These are phyloP conservation scores for Montipora efflorescens DNA, from an alignment of 64 coral and sea anemone species.

Conservation along the genomic window DNA sequence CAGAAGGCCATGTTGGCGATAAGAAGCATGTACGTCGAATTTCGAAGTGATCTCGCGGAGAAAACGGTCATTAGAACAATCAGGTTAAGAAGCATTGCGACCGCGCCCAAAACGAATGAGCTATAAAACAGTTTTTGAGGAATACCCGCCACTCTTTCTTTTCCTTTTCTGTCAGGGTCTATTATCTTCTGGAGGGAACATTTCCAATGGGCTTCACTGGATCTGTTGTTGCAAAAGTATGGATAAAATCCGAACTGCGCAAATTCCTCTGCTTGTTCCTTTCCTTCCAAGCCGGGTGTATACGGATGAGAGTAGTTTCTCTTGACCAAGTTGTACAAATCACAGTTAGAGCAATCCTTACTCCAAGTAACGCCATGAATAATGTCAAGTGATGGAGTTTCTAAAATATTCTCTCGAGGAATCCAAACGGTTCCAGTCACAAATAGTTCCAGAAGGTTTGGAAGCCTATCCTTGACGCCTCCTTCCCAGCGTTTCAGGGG, in stretches of 20 bases:
- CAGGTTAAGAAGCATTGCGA: slow-evolving; percentile 32
- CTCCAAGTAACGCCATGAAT: slow-evolving; percentile 57
- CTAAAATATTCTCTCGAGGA: slow-evolving; percentile 41
- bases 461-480: slow-evolving; percentile 17
- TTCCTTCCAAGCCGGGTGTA: background rate
- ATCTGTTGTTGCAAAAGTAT: background rate
- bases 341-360: slow-evolving; percentile 40
- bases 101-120: slow-evolving; percentile 38
- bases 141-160: background rate
- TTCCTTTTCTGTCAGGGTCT: background rate
- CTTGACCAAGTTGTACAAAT: background rate
- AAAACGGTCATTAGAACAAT: slow-evolving; percentile 32
- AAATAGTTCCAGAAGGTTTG: slow-evolving; percentile 23
- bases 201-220: background rate
- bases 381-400: background rate
- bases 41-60: slow-evolving; percentile 37
- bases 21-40: slow-evolving; percentile 49
- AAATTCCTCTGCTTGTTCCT: background rate
- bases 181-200: background rate
- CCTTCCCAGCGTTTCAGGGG: slow-evolving; percentile 44
- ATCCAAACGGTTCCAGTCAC: slow-evolving; percentile 46
- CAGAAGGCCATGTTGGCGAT: slow-evolving; percentile 55
- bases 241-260: background rate
- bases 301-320: background rate
- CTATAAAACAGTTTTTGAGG: slow-evolving; percentile 53